Base-by-base conservation (phyloP, 1,140 invertebrate species). In the Heterodera carotae region DNA sequence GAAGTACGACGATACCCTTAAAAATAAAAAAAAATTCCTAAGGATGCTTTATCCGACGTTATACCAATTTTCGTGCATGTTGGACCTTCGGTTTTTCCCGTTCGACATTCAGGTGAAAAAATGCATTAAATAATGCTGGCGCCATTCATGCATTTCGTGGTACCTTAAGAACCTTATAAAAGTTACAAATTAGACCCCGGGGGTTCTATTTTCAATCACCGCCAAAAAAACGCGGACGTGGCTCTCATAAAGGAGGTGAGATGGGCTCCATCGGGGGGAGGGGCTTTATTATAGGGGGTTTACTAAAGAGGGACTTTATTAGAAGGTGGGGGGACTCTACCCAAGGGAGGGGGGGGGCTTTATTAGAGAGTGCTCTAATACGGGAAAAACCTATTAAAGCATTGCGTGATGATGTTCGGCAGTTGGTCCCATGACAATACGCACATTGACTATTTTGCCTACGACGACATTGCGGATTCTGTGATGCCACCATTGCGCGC, bases 361-460 rank as follows among this genome's bases (percentile, higher is more conserved):
- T n/a, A n/a, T n/a, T n/a, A n/a, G n/a, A n/a, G n/a, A n/a, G n/a
- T n/a, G n/a, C n/a, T n/a, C n/a, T n/a, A n/a, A n/a, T n/a, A n/a
- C n/a, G n/a, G n/a, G n/a, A n/a, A n/a, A n/a, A n/a, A n/a, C n/a
- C n/a, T n/a, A n/a, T n/a, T n/a, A n/a, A n/a, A 81, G 69, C 78
- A 84, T 77, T 84, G 82, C 78, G 64, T 43, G 29, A 84, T 84
- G 77, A 84, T 66, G 33, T 84, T 84, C 53, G 89, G 89, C 33
- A 89, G 88, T 25, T 90, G 89, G 89, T 88, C 88, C 0, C 89
- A 90, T 80, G 88, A 89, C 78, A 87, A 85, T 48, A 84, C 69
- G 31, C 76, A 74, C n/a, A 85, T 85, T 27, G 84, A 85, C 67
- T 85, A 85, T 69, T 77, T 71, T 77, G 62, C 62, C 29, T 66